phyloP scores from a whole-genome alignment of 2,888 invertebrate species.

The Polia nebulosa region DNA sequence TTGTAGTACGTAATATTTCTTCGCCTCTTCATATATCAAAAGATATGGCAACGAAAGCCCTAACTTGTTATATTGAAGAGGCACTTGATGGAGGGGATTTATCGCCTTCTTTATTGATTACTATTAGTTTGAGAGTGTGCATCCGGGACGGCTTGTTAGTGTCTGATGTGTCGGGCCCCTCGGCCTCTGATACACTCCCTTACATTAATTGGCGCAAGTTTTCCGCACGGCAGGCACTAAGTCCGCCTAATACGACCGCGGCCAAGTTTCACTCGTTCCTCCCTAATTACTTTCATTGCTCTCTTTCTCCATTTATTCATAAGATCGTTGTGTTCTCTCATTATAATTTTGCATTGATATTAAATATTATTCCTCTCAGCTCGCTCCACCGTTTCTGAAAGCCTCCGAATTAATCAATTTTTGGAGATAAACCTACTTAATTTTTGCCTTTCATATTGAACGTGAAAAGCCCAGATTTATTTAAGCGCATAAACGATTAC shows the following conservation, averaged over 20 bases:
- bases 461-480: constrained; percentile 40
- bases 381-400: constrained; percentile 27
- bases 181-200: constrained; percentile 71
- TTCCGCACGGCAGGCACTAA: constrained; percentile 80
- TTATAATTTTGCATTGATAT: constrained; percentile 63
- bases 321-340: constrained; percentile 70
- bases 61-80: constrained; percentile 42
- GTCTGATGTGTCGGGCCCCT: constrained; percentile 53
- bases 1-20: constrained; percentile 45
- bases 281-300: constrained; percentile 84
- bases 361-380: constrained; percentile 47
- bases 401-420: constrained; percentile 41
- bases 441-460: constrained; percentile 36
- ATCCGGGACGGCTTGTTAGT: constrained; percentile 57
- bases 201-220: constrained; percentile 82
- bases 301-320: constrained; percentile 79
- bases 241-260: constrained; percentile 79
- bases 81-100: constrained; percentile 52
- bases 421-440: constrained; percentile 30
- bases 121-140: constrained; percentile 50
- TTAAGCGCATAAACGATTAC: constrained; percentile 44
- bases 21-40: constrained; percentile 42
- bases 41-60: constrained; percentile 44
- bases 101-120: constrained; percentile 53
- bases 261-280: constrained; percentile 82